A percentile compares a stretch with the other conserved stretches of the same genome.
These are phyloP conservation scores for Drosophila murphyi DNA, from an alignment of 1,140 invertebrate species.

Conservation along the genomic window DNA sequence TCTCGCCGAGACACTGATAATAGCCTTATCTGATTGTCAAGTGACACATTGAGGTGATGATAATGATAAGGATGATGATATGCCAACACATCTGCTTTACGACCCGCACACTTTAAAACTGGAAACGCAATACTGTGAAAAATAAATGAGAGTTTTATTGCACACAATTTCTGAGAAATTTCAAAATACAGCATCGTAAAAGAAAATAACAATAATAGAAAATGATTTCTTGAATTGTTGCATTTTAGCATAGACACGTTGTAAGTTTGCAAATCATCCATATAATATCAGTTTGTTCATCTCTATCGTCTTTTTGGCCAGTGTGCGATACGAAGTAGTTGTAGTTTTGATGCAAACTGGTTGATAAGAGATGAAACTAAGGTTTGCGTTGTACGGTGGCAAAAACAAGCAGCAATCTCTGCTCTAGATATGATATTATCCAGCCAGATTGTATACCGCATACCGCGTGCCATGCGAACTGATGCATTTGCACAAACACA, in stretches of 20 bases:
- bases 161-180: background rate
- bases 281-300: no score
- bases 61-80: conserved; percentile 38
- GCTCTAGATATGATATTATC: conserved; percentile 4
- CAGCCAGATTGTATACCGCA: conserved; percentile 5
- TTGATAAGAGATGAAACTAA: no score
- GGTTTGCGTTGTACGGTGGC: background rate
- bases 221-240: background rate
- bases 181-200: background rate
- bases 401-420: background rate
- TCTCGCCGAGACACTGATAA: conserved; percentile 42
- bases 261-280: no score
- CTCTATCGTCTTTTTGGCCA: no score
- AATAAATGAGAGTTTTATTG: background rate
- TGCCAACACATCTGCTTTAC: conserved; percentile 37
- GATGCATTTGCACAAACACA: background rate
- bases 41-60: conserved; percentile 61
- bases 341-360: no score
- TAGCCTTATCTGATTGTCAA: conserved; percentile 55
- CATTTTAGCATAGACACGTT: no score
- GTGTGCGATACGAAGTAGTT: no score
- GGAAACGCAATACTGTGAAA: conserved; percentile 9
- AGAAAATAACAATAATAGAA: background rate
- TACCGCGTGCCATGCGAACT: conserved; percentile 5
- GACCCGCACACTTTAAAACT: conserved; percentile 54